Evolutionary conservation across 2,888 invertebrate genomes (phyloP).

Genomic region (Drosophila melanocephala): DNA sequence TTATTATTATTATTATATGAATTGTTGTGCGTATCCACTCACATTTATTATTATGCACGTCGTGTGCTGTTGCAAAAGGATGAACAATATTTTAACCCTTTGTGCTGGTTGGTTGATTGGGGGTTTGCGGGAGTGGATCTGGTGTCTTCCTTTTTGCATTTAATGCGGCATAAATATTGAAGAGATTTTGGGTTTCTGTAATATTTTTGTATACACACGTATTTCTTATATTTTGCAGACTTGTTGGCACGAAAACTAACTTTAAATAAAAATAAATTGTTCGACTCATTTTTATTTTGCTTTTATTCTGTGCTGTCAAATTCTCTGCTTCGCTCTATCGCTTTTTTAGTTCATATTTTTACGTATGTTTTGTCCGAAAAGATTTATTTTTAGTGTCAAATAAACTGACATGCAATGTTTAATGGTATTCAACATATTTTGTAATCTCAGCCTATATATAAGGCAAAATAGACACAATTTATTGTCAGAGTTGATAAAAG

Average conservation of each 20-base stretch:
- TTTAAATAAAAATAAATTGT: slow-evolving; percentile 20
- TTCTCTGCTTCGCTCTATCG: slow-evolving; percentile 16
- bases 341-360: slow-evolving; percentile 16
- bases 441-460: slow-evolving; percentile 20
- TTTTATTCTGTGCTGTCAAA: slow-evolving; percentile 7
- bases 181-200: slow-evolving; percentile 11
- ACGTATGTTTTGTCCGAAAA: slow-evolving; percentile 25
- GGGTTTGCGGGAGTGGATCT: not conserved
- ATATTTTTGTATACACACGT: not conserved
- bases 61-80: slow-evolving; percentile 50
- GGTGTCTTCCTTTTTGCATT: slow-evolving; percentile 34
- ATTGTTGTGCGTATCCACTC: slow-evolving; percentile 24
- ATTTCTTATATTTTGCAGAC: not conserved
- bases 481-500: slow-evolving; percentile 27
- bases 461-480: slow-evolving; percentile 25
- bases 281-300: not conserved
- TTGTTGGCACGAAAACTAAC: slow-evolving; percentile 20
- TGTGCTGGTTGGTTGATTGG: not conserved
- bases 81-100: slow-evolving; percentile 57
- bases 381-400: slow-evolving; percentile 72
- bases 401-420: slow-evolving; percentile 62
- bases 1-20: slow-evolving; percentile 39
- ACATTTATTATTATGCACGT: slow-evolving; percentile 74
- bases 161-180: slow-evolving; percentile 49
- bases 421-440: slow-evolving; percentile 36